These are phyloP conservation scores for Channa maculata DNA, from an alignment of 2,113 vertebrate species.

Conservation along the genomic window DNA sequence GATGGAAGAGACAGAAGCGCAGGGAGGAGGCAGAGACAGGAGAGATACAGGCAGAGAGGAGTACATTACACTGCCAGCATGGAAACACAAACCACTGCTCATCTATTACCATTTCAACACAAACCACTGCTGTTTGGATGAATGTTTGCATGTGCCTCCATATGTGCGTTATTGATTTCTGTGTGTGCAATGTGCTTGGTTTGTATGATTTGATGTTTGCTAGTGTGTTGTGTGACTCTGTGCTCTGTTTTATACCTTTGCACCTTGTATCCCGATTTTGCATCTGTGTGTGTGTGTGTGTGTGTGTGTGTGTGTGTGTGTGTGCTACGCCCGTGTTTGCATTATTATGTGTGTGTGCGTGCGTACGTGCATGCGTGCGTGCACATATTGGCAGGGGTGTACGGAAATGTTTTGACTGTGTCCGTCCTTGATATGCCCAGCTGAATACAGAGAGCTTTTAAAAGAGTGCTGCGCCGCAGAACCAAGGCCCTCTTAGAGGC, in stretches of 20 bases:
- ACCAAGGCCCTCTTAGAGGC: constrained; percentile 30
- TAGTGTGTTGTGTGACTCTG: no score
- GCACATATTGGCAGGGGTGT: constrained; percentile 43
- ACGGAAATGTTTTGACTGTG: constrained; percentile 30
- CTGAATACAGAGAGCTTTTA: constrained; percentile 61
- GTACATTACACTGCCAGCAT: constrained; percentile 29
- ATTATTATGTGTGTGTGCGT: neutral
- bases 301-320: neutral
- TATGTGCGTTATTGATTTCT: neutral
- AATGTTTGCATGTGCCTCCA: constrained; percentile 23
- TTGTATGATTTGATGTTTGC: neutral
- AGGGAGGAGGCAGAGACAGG: constrained; percentile 18
- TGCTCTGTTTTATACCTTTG: neutral
- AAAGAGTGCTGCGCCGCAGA: constrained; percentile 39
- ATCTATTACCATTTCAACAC: constrained; percentile 22
- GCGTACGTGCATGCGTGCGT: neutral
- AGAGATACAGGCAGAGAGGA: constrained; percentile 6
- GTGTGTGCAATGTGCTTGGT: neutral
- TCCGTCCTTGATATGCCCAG: constrained; percentile 61
- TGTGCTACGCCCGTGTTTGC: neutral
- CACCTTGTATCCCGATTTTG: neutral
- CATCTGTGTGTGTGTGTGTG: neutral
- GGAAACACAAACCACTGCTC: constrained; percentile 46
- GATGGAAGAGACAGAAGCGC: constrained; percentile 3
- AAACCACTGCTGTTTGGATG: constrained; percentile 9